Percentiles rank a stretch among this genome's conserved stretches.
phyloP scores from a whole-genome alignment of 2,113 vertebrate genomes.

The Piprites chloris region DNA sequence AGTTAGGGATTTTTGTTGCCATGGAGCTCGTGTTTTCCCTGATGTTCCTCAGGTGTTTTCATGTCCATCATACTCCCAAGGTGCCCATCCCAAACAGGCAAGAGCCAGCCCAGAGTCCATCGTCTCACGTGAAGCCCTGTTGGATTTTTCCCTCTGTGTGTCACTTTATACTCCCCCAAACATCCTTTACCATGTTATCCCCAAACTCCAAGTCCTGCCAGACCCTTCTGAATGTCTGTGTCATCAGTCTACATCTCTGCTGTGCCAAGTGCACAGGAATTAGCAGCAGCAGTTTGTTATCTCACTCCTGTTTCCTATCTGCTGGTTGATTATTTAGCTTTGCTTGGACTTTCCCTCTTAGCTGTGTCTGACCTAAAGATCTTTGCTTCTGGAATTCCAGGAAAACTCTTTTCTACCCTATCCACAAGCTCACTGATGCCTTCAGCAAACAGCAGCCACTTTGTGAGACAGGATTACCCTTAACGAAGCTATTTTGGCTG shows the following conservation, averaged over 20 bases:
- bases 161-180: neutral
- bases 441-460: rapidly evolving
- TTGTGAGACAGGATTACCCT: neutral
- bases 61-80: neutral
- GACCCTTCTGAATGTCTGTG: neutral
- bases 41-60: neutral
- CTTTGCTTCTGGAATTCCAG: neutral
- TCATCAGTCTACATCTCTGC: neutral
- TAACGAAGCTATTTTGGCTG: neutral
- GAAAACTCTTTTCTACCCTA: neutral
- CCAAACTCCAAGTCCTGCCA: neutral
- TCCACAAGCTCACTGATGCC: neutral
- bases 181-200: neutral
- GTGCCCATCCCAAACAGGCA: neutral
- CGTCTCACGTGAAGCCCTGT: neutral
- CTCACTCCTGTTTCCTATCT: neutral
- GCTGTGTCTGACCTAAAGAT: neutral
- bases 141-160: neutral
- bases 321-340: neutral
- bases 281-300: neutral
- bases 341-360: neutral
- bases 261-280: rapidly evolving
- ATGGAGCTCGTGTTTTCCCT: neutral
- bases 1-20: neutral
- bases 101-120: neutral